Percentiles rank a stretch among this genome's conserved stretches.
These are phyloP conservation scores for Pristionchus maxplancki DNA, from an alignment of 2,888 invertebrate species.

Conservation along the genomic window DNA sequence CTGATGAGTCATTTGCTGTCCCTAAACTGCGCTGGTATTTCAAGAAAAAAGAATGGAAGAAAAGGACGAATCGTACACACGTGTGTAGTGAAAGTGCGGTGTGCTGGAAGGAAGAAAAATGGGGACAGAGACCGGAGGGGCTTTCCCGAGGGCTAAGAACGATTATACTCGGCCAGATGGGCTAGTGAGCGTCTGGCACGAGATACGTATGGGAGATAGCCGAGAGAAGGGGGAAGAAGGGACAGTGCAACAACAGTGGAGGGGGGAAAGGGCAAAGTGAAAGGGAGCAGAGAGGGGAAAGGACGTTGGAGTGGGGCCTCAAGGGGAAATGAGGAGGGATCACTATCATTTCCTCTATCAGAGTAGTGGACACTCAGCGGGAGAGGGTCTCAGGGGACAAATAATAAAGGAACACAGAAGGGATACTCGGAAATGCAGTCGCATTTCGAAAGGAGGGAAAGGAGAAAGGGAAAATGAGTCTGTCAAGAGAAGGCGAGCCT, in stretches of 20 bases:
- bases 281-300: slow-evolving; percentile 8
- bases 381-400: background rate
- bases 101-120: background rate
- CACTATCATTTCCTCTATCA: slow-evolving; percentile 31
- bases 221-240: background rate
- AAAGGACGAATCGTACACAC: background rate
- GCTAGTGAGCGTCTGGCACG: slow-evolving; percentile 24
- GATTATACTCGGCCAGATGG: slow-evolving; percentile 31
- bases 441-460: slow-evolving; percentile 17
- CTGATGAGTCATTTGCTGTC: slow-evolving; percentile 30
- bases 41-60: background rate
- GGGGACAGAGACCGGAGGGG: background rate
- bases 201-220: slow-evolving; percentile 5
- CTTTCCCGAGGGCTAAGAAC: background rate
- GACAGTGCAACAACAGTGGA: background rate
- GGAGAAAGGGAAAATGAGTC: background rate
- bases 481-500: background rate
- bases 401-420: background rate
- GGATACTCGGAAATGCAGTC: background rate
- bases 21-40: background rate
- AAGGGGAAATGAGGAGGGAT: slow-evolving; percentile 16
- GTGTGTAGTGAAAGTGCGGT: slow-evolving; percentile 15
- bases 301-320: background rate
- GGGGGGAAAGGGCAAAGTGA: slow-evolving; percentile 1
- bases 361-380: slow-evolving; percentile 30